A percentile compares a stretch with the other conserved stretches of the same genome.
phyloP scores from a whole-genome alignment of 2,888 invertebrate genomes.

The Rhynchonema sp. region DNA sequence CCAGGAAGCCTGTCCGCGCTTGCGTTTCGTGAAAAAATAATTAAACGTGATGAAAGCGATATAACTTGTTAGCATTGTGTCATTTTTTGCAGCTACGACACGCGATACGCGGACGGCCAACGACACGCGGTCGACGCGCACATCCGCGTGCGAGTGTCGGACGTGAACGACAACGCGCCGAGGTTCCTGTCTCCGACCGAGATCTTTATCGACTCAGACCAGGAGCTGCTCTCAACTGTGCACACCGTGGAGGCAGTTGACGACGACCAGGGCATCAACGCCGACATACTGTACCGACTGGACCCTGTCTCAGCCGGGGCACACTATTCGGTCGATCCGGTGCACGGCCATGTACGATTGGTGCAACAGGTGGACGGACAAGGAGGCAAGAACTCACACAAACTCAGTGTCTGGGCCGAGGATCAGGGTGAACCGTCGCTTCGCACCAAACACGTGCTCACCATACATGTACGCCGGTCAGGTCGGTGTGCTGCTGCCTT shows the following conservation, averaged over 20 bases:
- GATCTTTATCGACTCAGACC: too few species aligned
- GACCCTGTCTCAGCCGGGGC: neutral
- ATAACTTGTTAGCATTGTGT: too few species aligned
- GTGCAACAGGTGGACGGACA: neutral
- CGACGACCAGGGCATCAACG: conserved; percentile 54
- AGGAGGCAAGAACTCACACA: too few species aligned
- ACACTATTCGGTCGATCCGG: neutral
- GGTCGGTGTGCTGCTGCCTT: too few species aligned
- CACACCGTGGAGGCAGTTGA: conserved; percentile 11
- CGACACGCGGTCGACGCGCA: conserved; percentile 48
- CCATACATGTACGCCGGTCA: neutral
- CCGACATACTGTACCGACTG: conserved; percentile 26
- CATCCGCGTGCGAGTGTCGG: conserved; percentile 55
- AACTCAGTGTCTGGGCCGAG: neutral
- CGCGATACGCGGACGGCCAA: conserved; percentile 49
- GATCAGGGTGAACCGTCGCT: neutral
- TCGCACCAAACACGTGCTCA: neutral
- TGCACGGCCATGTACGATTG: conserved; percentile 29
- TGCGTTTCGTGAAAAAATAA: too few species aligned
- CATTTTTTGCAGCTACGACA: too few species aligned
- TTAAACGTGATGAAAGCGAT: conserved; percentile 68
- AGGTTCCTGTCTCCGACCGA: conserved; percentile 52
- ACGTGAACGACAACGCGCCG: conserved; percentile 85
- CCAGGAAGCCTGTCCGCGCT: too few species aligned
- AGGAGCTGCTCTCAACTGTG: conserved; percentile 46